Base-by-base conservation (phyloP, 2,888 invertebrate species). In the Brassicogethes aeneus region DNA sequence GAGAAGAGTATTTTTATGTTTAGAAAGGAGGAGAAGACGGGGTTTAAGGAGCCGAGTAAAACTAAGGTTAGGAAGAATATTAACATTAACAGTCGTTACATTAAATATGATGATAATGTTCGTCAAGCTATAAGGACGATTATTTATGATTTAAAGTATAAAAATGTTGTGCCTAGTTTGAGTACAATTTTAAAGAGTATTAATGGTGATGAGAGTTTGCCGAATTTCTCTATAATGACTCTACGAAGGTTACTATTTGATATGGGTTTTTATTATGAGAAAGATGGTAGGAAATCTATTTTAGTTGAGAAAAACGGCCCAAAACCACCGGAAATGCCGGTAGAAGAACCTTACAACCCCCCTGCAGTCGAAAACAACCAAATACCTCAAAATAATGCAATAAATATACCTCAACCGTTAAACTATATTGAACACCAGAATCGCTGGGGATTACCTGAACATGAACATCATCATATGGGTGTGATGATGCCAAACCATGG, bases 1-100 rank as follows among this genome's bases (percentile, higher is more conserved):
- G 66, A 66, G 45, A 68, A 68, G 47, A 66, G 66, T 43, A 59
- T 68, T 36, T 68, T 66, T 53, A 63, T 62, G 40, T 68, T 68
- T 45, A 57, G 66, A 3, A 68, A 66, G 46, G 68, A 68, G 50
- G 68, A 66, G 51, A 56, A 60, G 2, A 62, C 61, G 50, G 66
- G 66, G 34, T 66, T 68, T 44, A 64, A 58, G 47, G 61, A 62
- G 50, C 66, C 68, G 12, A 63, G 61, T 2, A 66, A 64, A 46
- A 65, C 60, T 10, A 66, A 66, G 51, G 55, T 62, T 15, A 50
- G 68, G n/a, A 62, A 62, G 48, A 62, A 62, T 39, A 59, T 65
- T 34, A 66, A 66, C 41, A 65, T 63, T 35, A 66, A 68, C 41
- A 68, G 65, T 42, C 53, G 68, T 39, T 62, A 64, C 47, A 60